A percentile compares a stretch with the other conserved stretches of the same genome.
phyloP scores from a whole-genome alignment of 2,888 invertebrate species.

The Campoplex capitator region DNA sequence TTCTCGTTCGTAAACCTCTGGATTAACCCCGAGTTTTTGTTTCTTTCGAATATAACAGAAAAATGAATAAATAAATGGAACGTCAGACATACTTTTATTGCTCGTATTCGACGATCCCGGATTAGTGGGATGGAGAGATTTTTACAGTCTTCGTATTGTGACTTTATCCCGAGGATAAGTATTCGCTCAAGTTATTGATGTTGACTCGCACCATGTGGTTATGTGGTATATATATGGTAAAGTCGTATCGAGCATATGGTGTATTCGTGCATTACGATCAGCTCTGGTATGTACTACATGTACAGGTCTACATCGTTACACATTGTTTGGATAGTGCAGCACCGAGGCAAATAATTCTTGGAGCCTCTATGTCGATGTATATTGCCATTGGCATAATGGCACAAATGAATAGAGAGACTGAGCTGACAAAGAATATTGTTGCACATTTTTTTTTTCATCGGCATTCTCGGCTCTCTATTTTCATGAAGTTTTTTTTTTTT shows the following conservation, averaged over 20 bases:
- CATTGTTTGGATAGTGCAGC: constrained; percentile 47
- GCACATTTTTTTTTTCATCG: not conserved
- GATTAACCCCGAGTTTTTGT: not conserved
- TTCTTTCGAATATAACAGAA: not conserved
- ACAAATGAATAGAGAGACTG: constrained; percentile 1
- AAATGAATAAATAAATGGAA: not conserved
- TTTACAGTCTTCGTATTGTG: constrained; percentile 4
- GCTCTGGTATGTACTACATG: constrained; percentile 18
- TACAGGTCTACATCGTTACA: constrained; percentile 33
- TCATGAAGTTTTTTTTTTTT: not conserved
- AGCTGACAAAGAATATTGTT: constrained; percentile 17
- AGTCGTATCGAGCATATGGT: constrained; percentile 29
- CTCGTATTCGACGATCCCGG: not conserved
- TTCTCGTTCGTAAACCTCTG: not conserved
- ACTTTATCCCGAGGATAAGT: constrained; percentile 38
- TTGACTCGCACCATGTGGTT: not conserved
- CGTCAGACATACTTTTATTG: not conserved
- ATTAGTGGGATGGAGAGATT: constrained; percentile 27
- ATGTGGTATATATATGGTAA: not conserved
- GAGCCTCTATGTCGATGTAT: constrained; percentile 18
- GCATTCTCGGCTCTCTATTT: constrained; percentile 10
- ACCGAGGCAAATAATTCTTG: constrained; percentile 45
- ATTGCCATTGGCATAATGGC: constrained; percentile 39
- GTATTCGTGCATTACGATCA: constrained; percentile 8
- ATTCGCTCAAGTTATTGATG: constrained; percentile 11